Conservation (phyloP, 2,113 vertebrate genomes). For the Sapajus apella region DNA sequence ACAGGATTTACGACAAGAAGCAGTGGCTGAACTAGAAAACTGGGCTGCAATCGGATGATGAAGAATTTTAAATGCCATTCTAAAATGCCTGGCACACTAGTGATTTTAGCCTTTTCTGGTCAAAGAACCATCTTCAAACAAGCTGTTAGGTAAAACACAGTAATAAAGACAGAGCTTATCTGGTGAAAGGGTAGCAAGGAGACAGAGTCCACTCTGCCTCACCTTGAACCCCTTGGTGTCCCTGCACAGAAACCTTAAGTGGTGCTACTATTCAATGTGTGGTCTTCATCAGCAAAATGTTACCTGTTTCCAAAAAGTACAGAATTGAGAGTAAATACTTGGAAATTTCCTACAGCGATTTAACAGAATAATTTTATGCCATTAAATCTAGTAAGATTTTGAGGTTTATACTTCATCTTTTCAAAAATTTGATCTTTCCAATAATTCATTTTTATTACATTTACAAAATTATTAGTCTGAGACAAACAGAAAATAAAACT, state of each 20-base stretch:
- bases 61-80: not conserved
- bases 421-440: not conserved
- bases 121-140: conserved; percentile 10
- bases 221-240: not conserved
- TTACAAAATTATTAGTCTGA: conserved; percentile 31
- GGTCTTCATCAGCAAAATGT: not conserved
- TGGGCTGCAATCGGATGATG: not conserved
- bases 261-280: not conserved
- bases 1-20: not conserved
- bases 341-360: not conserved
- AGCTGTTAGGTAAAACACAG: not conserved
- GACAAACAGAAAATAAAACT: conserved; percentile 26
- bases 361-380: not conserved
- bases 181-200: not conserved
- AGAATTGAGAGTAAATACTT: not conserved
- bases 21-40: not conserved
- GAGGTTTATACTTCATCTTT: not conserved
- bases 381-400: conserved; percentile 3
- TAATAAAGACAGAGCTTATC: not conserved
- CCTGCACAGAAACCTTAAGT: not conserved
- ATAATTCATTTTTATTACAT: not conserved
- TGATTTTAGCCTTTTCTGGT: not conserved
- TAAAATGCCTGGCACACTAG: not conserved
- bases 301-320: not conserved
- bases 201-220: not conserved